Base-by-base conservation (phyloP, 2,797 vertebrate genomes). In the Gymnopithys bicolor region DNA sequence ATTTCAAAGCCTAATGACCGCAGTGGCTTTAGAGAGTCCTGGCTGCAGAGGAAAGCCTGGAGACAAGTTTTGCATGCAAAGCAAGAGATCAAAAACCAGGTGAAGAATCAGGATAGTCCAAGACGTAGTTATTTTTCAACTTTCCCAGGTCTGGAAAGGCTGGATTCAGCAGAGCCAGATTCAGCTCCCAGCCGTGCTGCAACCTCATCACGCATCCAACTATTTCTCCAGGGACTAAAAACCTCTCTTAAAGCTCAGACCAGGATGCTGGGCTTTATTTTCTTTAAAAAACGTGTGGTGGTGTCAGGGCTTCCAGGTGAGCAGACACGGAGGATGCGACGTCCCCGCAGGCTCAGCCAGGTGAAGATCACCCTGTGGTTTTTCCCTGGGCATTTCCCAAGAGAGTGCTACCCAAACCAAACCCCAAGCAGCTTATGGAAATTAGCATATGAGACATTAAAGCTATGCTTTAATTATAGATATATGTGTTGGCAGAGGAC, bases 401-500 rank as follows among this genome's bases (percentile, higher is more conserved):
- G 93, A 19, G 3, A 89, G 68, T 90, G 76, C 78, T 91, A 83
- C 82, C 83, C 85, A 82, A 90, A 89, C n/a, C 87, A 89, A 95
- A 92, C 69, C 75, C 68, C 37, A n/a, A 77, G 84, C 84, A 71
- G 60, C 84, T 91, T 69, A 92, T n/a, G 84, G 93, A 64, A 85
- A 94, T 94, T 37, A 93, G 66, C 87, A 63, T 64, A 78, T 45
- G 87, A 96, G 96, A 96, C 94, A 95, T 96, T 84, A 96, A 96
- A 96, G 95, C 94, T 71, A 4, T 1, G 30, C 62, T 94, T 94
- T 96, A 95, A 96, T 96, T 96, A 96, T 4, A 91, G 75, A 59
- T 80, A 21, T 33, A 75, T 5, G 33, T 87, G 71, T 87, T 96
- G 80, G 97, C 92, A 97, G 97, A 97, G 97, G 96, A 97, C 95